Evolutionary conservation across 2,888 invertebrate species (phyloP).

Genomic region (Diarsia mendica): DNA sequence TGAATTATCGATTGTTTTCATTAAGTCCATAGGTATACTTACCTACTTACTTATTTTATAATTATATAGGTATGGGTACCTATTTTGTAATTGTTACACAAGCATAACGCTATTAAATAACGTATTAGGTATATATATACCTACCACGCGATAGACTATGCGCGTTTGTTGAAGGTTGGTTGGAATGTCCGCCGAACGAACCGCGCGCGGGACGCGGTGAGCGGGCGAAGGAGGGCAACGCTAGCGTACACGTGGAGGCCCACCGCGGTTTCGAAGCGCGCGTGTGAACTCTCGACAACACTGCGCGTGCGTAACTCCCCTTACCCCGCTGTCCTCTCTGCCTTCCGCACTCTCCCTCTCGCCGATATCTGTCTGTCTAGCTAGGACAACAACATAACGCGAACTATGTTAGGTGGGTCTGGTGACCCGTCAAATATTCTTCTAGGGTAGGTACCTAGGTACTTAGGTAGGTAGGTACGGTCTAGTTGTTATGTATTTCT

Average conservation of each 20-base stretch:
- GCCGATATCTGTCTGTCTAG: constrained; percentile 79
- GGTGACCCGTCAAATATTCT: constrained; percentile 56
- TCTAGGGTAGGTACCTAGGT: background rate
- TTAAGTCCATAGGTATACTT: background rate
- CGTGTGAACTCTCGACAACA: constrained; percentile 87
- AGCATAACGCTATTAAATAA: constrained; percentile 58
- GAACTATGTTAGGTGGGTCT: constrained; percentile 76
- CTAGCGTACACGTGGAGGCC: constrained; percentile 89
- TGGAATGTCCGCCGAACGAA: constrained; percentile 75
- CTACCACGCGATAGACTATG: constrained; percentile 74
- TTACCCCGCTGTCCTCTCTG: constrained; percentile 73
- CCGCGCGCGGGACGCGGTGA: constrained; percentile 69
- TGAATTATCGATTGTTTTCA: constrained; percentile 8
- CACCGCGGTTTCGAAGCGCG: constrained; percentile 88
- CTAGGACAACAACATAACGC: constrained; percentile 80
- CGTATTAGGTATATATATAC: constrained; percentile 54
- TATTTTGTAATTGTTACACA: constrained; percentile 59
- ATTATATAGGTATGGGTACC: constrained; percentile 29
- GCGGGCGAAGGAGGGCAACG: constrained; percentile 69
- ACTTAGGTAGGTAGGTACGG: constrained; percentile 1
- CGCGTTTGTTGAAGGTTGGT: constrained; percentile 85
- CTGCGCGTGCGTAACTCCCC: constrained; percentile 85
- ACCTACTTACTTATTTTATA: constrained; percentile 16
- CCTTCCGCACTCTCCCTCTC: constrained; percentile 78
- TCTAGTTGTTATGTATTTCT: no score